These are phyloP conservation scores for Sesamia inferens DNA, from an alignment of 2,888 invertebrate genomes.

Conservation along the genomic window DNA sequence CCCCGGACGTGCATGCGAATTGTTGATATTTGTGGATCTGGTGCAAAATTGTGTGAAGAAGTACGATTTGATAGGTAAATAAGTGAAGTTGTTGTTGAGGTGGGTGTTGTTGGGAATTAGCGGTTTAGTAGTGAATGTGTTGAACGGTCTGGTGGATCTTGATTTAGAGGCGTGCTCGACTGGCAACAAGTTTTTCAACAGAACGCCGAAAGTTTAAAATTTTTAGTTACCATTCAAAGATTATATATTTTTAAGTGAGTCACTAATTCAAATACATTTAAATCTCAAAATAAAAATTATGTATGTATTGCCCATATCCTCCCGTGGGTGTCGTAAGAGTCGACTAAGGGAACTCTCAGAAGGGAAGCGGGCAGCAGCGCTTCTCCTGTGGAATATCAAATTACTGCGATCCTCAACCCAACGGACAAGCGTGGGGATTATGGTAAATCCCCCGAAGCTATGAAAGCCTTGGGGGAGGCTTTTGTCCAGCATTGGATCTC, in stretches of 20 bases:
- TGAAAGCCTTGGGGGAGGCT: too few relatives aligned
- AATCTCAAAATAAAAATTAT: neutral
- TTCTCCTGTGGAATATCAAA: too few relatives aligned
- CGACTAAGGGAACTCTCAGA: too few relatives aligned
- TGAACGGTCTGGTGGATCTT: neutral
- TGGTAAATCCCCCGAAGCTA: too few relatives aligned
- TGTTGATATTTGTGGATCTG: conserved; percentile 22
- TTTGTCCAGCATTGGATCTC: too few relatives aligned
- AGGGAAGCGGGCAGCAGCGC: too few relatives aligned
- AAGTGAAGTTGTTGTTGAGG: conserved; percentile 2
- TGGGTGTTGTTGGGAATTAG: neutral
- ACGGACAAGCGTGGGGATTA: too few relatives aligned
- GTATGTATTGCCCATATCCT: too few relatives aligned
- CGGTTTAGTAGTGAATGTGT: neutral
- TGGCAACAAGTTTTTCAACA: neutral
- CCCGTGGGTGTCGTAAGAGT: too few relatives aligned
- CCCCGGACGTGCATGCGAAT: conserved; percentile 30
- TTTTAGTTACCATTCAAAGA: neutral
- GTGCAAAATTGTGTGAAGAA: conserved; percentile 17
- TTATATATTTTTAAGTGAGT: neutral
- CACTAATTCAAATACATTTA: neutral
- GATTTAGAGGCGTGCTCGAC: neutral
- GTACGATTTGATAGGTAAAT: neutral
- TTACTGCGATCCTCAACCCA: too few relatives aligned
- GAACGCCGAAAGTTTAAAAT: neutral